These are phyloP conservation scores for Cynocephalus volans DNA, from an alignment of 2,113 vertebrate species.

Conservation along the genomic window DNA sequence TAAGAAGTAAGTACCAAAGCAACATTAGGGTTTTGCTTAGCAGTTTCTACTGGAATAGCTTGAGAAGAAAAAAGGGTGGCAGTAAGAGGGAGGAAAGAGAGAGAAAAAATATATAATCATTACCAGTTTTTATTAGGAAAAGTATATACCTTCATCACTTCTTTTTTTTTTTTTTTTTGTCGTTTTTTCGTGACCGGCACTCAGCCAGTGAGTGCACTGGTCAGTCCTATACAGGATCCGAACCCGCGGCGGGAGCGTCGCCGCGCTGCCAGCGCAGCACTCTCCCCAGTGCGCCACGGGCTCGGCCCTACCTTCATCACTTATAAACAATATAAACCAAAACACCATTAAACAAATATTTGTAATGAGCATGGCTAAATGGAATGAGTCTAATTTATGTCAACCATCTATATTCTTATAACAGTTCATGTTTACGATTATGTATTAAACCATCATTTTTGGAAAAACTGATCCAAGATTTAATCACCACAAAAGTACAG, in stretches of 20 bases:
- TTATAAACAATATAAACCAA: conserved; percentile 54
- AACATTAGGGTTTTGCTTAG: conserved; percentile 98
- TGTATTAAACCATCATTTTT: neutral
- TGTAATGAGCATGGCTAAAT: conserved; percentile 11
- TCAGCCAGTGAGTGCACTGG: too few relatives aligned
- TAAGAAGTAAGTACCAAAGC: conserved; percentile 97
- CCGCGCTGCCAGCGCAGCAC: too few relatives aligned
- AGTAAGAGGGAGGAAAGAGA: neutral
- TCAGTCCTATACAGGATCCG: too few relatives aligned
- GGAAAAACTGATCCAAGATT: conserved; percentile 13
- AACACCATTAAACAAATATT: conserved; percentile 51
- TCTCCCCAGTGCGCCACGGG: too few relatives aligned
- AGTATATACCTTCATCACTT: neutral
- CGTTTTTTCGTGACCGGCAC: too few relatives aligned
- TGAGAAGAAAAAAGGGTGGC: neutral
- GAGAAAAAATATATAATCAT: conserved; percentile 47
- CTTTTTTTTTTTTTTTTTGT: too few relatives aligned
- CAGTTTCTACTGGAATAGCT: conserved; percentile 97
- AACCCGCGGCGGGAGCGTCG: too few relatives aligned
- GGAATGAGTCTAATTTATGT: conserved; percentile 51
- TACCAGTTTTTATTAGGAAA: conserved; percentile 21
- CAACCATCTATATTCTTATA: neutral
- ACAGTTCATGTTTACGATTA: conserved; percentile 12
- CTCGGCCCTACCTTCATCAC: neutral
- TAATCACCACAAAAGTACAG: conserved; percentile 3